These are phyloP conservation scores for Agrochola lychnidis DNA, from an alignment of 2,888 invertebrate genomes.

Conservation along the genomic window DNA sequence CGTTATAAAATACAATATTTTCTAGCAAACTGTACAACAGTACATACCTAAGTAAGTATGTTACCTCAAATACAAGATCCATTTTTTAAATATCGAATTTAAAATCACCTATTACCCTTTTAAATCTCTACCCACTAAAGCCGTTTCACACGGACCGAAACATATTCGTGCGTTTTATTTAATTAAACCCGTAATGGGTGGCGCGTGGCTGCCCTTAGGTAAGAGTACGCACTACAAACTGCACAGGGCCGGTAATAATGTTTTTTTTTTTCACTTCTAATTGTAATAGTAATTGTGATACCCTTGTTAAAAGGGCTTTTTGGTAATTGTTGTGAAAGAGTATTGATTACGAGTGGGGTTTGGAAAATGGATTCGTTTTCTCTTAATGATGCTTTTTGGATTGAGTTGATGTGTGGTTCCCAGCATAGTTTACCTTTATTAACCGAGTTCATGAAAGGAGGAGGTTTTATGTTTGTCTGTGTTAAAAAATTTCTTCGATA, in stretches of 20 bases:
- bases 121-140: constrained; percentile 50
- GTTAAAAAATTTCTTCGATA: too few relatives aligned
- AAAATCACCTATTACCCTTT: constrained; percentile 10
- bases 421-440: not conserved
- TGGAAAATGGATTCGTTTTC: constrained; percentile 27
- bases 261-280: constrained; percentile 46
- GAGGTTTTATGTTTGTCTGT: too few relatives aligned
- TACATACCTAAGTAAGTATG: too few relatives aligned
- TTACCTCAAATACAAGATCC: not conserved
- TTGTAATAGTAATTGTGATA: constrained; percentile 57
- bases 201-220: constrained; percentile 72
- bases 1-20: not conserved
- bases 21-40: not conserved
- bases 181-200: constrained; percentile 80
- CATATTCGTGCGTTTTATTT: constrained; percentile 78
- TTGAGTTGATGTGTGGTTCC: constrained; percentile 1
- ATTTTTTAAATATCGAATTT: not conserved
- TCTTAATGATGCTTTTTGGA: constrained; percentile 16
- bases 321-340: constrained; percentile 49
- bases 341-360: constrained; percentile 43
- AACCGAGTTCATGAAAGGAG: too few relatives aligned
- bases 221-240: constrained; percentile 35
- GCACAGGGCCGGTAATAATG: constrained; percentile 41
- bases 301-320: constrained; percentile 51
- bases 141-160: constrained; percentile 69